These are phyloP conservation scores for Aphaenogaster floridana DNA, from an alignment of 1,140 invertebrate species.

Conservation along the genomic window DNA sequence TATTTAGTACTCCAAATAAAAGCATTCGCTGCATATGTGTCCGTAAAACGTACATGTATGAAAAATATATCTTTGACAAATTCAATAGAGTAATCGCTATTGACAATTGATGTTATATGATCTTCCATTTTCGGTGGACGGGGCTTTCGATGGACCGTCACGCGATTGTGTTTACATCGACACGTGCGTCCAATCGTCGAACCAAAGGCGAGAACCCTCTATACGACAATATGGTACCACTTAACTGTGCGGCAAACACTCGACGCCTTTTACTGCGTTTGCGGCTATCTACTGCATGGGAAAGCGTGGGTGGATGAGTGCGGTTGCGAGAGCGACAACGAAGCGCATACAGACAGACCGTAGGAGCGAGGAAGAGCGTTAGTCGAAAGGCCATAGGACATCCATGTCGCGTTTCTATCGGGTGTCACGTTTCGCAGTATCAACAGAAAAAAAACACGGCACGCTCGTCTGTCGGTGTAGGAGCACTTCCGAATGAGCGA, in stretches of 20 bases:
- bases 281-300: conserved; percentile 53
- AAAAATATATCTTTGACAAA: background rate
- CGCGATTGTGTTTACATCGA: conserved; percentile 33
- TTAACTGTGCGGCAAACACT: conserved; percentile 81
- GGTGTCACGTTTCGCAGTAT: conserved; percentile 64
- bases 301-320: conserved; percentile 7
- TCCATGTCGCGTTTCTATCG: conserved; percentile 68
- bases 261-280: conserved; percentile 82
- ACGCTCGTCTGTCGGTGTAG: background rate
- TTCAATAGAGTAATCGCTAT: background rate
- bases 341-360: conserved; percentile 1
- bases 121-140: conserved; percentile 1
- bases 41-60: background rate
- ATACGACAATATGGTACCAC: conserved; percentile 81
- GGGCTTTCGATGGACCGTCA: conserved; percentile 3
- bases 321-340: conserved; percentile 42
- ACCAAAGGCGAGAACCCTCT: conserved; percentile 69
- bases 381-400: conserved; percentile 41
- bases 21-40: background rate
- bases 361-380: background rate
- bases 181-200: conserved; percentile 47
- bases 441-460: conserved; percentile 47
- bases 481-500: conserved; percentile 49
- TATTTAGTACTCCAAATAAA: background rate
- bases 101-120: background rate